Evolutionary conservation across 2,888 invertebrate genomes (phyloP).

Genomic region (Hypolimnas misippus): DNA sequence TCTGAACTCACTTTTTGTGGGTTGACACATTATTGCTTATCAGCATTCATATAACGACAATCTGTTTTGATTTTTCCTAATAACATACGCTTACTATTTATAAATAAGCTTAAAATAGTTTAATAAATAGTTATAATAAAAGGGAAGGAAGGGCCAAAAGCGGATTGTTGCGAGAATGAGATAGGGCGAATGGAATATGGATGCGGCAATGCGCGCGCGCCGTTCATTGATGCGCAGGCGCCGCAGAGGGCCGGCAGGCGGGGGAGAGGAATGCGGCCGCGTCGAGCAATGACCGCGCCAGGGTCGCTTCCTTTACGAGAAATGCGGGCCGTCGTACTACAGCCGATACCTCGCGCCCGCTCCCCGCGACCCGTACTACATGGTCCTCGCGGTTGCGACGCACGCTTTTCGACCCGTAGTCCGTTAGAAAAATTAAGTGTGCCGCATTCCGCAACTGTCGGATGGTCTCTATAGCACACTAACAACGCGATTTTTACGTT

Average conservation of each 20-base stretch:
- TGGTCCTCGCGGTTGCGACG: slow-evolving; percentile 68
- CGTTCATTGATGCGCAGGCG: slow-evolving; percentile 83
- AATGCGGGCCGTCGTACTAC: slow-evolving; percentile 81
- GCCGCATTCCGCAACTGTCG: slow-evolving; percentile 77
- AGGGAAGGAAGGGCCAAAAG: slow-evolving; percentile 48
- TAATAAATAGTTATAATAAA: slow-evolving; percentile 37
- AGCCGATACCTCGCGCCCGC: slow-evolving; percentile 62
- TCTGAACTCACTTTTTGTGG: no score
- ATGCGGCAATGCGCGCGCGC: slow-evolving; percentile 64
- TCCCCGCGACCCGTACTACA: slow-evolving; percentile 66
- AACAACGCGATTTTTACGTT: slow-evolving; percentile 39
- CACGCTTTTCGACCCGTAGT: slow-evolving; percentile 79
- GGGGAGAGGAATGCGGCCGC: slow-evolving; percentile 80
- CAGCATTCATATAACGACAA: no score
- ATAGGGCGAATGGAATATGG: slow-evolving; percentile 58
- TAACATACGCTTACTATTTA: no score
- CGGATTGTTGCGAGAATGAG: slow-evolving; percentile 60
- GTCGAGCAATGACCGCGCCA: slow-evolving; percentile 84
- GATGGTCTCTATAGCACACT: slow-evolving; percentile 64
- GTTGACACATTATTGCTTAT: no score
- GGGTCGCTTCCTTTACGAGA: slow-evolving; percentile 84
- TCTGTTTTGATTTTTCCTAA: no score
- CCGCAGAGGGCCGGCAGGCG: slow-evolving; percentile 59
- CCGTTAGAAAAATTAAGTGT: slow-evolving; percentile 83
- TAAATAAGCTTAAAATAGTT: slow-evolving; percentile 10